Percentiles rank a stretch among this genome's conserved stretches.
Conservation (phyloP, 1,140 invertebrate genomes). For the Drosophila simulans region DNA sequence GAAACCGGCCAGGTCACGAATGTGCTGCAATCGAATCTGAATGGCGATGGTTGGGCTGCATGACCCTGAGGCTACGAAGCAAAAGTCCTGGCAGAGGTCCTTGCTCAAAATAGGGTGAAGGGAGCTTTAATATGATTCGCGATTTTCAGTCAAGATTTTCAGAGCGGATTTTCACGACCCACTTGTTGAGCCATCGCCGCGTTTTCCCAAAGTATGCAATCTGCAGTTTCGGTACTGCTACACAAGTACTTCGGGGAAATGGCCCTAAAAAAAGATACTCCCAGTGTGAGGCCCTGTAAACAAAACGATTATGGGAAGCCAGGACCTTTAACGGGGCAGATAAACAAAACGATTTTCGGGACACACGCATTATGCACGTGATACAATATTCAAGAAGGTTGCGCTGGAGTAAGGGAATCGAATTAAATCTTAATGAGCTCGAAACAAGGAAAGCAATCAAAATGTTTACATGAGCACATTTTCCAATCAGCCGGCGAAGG, state of each 20-base stretch:
- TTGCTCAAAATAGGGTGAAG: neutral
- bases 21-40: conserved; percentile 41
- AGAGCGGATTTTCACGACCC: conserved; percentile 16
- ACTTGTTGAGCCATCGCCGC: conserved; percentile 26
- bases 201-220: conserved; percentile 55
- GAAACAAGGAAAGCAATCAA: conserved; percentile 28
- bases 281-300: conserved; percentile 33
- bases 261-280: conserved; percentile 23
- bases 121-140: conserved; percentile 21
- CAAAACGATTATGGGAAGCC: conserved; percentile 37
- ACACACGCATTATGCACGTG: conserved; percentile 10
- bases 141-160: neutral
- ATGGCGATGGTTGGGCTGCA: conserved; percentile 10
- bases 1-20: conserved; percentile 27
- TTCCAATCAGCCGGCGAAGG: conserved; percentile 31
- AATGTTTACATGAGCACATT: conserved; percentile 41
- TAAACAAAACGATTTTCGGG: conserved; percentile 38
- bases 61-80: conserved; percentile 14
- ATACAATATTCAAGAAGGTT: conserved; percentile 24
- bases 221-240: conserved; percentile 59
- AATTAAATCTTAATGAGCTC: conserved; percentile 57
- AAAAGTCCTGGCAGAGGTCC: conserved; percentile 16
- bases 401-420: conserved; percentile 1
- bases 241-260: conserved; percentile 25
- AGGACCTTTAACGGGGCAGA: conserved; percentile 12